These are phyloP conservation scores for Zaprionus taronus DNA, from an alignment of 1,140 invertebrate species.

Conservation along the genomic window DNA sequence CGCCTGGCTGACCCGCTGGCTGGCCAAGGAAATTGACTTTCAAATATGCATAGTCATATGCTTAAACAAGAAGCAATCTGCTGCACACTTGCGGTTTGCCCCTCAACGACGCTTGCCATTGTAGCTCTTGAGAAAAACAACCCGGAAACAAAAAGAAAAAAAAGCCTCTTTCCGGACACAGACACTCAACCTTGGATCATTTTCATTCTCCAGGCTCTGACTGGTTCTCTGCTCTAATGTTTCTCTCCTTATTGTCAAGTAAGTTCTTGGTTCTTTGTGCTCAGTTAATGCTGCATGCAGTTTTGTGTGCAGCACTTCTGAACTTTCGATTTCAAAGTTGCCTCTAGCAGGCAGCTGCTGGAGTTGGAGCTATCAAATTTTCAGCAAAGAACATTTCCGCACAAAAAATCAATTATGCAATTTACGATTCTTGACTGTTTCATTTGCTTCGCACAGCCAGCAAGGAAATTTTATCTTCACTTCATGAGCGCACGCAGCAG, in stretches of 20 bases:
- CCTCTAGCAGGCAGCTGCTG: slow-evolving; percentile 28
- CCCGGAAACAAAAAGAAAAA: too few relatives aligned
- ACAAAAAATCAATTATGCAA: slow-evolving; percentile 16
- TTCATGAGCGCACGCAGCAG: slow-evolving; percentile 62
- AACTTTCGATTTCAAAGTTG: slow-evolving; percentile 37
- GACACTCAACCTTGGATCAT: slow-evolving; percentile 2
- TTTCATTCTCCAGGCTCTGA: neutral
- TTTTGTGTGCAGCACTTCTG: slow-evolving; percentile 28
- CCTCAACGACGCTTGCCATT: slow-evolving; percentile 37
- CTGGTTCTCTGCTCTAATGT: slow-evolving; percentile 50
- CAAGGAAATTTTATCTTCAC: slow-evolving; percentile 57
- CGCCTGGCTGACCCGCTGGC: neutral
- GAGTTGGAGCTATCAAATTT: slow-evolving; percentile 7
- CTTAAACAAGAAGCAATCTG: slow-evolving; percentile 63
- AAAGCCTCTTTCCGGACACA: slow-evolving; percentile 23
- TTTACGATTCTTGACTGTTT: slow-evolving; percentile 49
- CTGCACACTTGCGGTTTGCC: slow-evolving; percentile 52
- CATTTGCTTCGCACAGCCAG: slow-evolving; percentile 8
- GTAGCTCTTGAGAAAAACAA: too few relatives aligned
- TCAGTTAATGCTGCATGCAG: slow-evolving; percentile 38
- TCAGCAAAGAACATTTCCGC: neutral
- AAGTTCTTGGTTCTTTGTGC: slow-evolving; percentile 41
- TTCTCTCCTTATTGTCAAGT: slow-evolving; percentile 60
- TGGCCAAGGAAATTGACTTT: slow-evolving; percentile 65
- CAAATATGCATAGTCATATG: slow-evolving; percentile 82